phyloP scores from a whole-genome alignment of 2,797 vertebrate species.

The Meriones psammophilus region DNA sequence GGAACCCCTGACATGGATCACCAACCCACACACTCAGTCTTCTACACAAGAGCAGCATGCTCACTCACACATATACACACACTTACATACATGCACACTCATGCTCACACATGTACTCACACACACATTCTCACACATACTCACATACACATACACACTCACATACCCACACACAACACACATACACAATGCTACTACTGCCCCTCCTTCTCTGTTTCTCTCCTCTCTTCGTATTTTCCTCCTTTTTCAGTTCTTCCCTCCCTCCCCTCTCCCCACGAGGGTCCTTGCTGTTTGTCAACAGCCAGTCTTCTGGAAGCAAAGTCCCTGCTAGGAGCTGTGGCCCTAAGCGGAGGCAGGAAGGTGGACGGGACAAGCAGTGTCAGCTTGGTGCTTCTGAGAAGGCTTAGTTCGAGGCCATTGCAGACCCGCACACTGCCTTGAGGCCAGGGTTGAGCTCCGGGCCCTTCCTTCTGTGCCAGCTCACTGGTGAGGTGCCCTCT shows the following conservation, averaged over 20 bases:
- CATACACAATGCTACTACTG: no score
- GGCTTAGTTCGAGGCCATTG: neutral
- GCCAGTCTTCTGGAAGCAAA: neutral
- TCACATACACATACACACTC: neutral
- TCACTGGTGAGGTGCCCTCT: neutral
- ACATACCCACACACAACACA: no score
- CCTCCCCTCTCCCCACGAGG: no score
- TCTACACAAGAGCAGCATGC: neutral
- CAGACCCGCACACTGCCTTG: neutral
- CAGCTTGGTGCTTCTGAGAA: neutral
- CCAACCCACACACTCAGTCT: neutral
- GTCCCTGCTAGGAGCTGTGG: neutral
- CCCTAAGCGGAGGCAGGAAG: neutral
- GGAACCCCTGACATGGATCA: neutral
- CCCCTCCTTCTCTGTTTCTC: neutral
- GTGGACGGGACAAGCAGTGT: neutral
- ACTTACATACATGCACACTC: neutral
- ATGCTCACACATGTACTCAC: neutral
- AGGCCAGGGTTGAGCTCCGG: no score
- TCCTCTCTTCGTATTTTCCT: neutral
- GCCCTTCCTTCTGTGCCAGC: neutral
- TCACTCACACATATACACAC: neutral
- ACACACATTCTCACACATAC: fast-evolving
- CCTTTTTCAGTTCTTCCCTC: neutral
- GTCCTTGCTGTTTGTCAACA: neutral